Base-by-base conservation (phyloP, 2,888 invertebrate species). In the Carpatolechia fugitivella region DNA sequence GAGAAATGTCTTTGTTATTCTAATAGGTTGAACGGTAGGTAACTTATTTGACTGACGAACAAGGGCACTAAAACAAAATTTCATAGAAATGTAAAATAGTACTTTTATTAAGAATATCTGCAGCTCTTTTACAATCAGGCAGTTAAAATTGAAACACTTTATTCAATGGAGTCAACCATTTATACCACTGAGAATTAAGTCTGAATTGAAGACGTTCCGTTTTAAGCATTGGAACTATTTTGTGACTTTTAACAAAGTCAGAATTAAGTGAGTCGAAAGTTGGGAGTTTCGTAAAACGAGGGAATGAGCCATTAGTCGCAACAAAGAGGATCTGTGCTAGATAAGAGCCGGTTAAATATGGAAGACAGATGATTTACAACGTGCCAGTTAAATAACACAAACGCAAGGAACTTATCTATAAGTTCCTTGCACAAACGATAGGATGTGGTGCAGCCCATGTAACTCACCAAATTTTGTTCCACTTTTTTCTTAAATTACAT, bases 161-260 rank as follows among this genome's bases (percentile, higher is more conserved):
- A n/a, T 40, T 29, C 8, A 20, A 4, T 20, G 16, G 20, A 44
- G 13, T 29, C 5, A 29, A 44, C 44, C 29, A 6, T 44, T 13
- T 24, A 29, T 13, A n/a, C 24, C 24, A 6, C 44, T 29, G 40
- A 40, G 13, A 40, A 44, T 44, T 44, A 24, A 44, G 24, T 44
- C 10, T 24, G n/a, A 44, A 44, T 13, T 44, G 10, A 20, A 44
- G 44, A 44, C n/a, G 20, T 44, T 44, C 13, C 13, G 29, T 29
- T 13, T 29, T 1, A 18, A 24, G 31, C 47, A n/a, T 4, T 14
- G 31, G 6, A 47, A 47, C 31, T 47, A 31, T 47, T 31, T 47
- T 30, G 31, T 14, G 31, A 47, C 31, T 47, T 47, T 47, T 30
- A 47, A 47, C 47, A 14, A 47, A 47, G 47, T 47, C 31, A 47